Evolutionary conservation across 2,113 vertebrate genomes (phyloP).

Genomic region (Phylloscopus trochilus): DNA sequence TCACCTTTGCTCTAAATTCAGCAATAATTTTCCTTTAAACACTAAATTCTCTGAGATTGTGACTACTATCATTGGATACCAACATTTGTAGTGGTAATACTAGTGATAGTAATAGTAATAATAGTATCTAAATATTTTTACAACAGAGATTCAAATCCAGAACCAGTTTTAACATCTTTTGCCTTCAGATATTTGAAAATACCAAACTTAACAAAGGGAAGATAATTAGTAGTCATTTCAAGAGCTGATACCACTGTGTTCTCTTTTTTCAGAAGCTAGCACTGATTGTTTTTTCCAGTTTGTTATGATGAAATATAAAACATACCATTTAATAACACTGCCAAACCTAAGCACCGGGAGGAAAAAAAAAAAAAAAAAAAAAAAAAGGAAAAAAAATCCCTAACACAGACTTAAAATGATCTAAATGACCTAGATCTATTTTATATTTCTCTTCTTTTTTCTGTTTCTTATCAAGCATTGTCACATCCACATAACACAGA

Average conservation of each 20-base stretch:
- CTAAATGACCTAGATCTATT: not conserved
- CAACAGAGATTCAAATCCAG: not conserved
- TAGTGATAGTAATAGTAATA: not conserved
- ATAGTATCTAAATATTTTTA: not conserved
- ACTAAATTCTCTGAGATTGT: not conserved
- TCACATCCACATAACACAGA: not conserved
- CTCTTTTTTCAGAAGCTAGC: not conserved
- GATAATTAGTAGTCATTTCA: not conserved
- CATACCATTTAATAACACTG: not conserved
- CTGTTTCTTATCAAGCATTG: not conserved
- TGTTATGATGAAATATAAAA: not conserved
- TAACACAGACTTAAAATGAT: not conserved
- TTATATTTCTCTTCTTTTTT: not conserved
- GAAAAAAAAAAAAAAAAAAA: too few species aligned
- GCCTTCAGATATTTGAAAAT: not conserved
- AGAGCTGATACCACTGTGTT: not conserved
- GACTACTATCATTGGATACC: not conserved
- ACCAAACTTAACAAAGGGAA: not conserved
- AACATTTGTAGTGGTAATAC: not conserved
- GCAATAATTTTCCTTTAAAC: not conserved
- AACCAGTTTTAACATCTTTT: not conserved
- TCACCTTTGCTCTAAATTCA: not conserved
- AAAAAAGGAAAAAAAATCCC: accelerated
- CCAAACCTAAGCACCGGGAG: not conserved
- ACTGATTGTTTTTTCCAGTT: not conserved